Evolutionary conservation across 1,140 invertebrate species (phyloP).

Genomic region (Ptiloglossa arizonensis): DNA sequence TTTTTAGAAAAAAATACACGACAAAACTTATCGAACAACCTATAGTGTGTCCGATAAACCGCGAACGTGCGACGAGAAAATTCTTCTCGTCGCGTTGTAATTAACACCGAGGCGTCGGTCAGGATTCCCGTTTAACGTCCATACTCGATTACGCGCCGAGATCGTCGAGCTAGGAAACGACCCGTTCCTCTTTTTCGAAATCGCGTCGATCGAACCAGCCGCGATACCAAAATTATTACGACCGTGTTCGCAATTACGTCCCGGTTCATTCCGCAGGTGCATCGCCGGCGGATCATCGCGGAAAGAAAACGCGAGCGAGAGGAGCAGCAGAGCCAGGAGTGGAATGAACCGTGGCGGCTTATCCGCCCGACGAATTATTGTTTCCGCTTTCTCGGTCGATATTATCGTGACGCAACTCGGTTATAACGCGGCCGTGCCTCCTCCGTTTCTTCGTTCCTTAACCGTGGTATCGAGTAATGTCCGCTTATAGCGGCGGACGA

Average conservation of each 20-base stretch:
- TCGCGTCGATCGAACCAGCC: background rate
- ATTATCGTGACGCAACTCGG: conserved; percentile 63
- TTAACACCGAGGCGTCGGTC: no score
- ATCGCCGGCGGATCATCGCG: conserved; percentile 21
- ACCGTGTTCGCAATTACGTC: background rate
- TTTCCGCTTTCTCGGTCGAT: conserved; percentile 63
- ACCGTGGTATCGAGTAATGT: conserved; percentile 23
- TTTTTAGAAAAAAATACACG: no score
- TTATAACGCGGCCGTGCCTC: conserved; percentile 55
- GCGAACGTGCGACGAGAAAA: no score
- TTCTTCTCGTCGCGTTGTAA: no score
- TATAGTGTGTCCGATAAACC: no score
- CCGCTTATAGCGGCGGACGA: conserved; percentile 21
- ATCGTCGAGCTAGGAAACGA: no score
- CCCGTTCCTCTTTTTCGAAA: no score
- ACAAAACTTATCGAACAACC: no score
- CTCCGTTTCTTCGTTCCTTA: conserved; percentile 45
- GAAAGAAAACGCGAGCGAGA: conserved; percentile 34
- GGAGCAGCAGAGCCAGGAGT: conserved; percentile 32
- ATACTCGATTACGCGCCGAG: no score
- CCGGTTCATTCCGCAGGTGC: conserved; percentile 7
- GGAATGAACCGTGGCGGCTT: conserved; percentile 57
- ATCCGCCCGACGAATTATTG: conserved; percentile 61
- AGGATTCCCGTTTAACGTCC: no score
- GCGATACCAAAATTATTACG: background rate